Percentiles rank a stretch among this genome's conserved stretches.
These are phyloP conservation scores for Bombus turneri DNA, from an alignment of 1,140 invertebrate species.

Conservation along the genomic window DNA sequence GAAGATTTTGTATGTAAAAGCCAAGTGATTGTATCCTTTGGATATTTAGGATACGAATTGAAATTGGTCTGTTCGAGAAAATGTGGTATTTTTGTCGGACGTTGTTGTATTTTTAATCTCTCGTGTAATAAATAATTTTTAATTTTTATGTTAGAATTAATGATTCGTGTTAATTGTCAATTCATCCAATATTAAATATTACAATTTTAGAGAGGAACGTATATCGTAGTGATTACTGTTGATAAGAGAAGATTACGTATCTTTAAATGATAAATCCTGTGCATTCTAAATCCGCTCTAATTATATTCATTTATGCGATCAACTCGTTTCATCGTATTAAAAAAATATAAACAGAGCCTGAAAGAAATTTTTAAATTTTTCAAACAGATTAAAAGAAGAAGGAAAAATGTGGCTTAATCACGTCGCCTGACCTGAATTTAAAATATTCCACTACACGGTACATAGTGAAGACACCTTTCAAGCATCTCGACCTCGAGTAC, in stretches of 20 bases:
- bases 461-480: background rate
- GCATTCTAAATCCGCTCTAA: background rate
- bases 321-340: background rate
- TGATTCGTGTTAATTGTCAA: too few species aligned
- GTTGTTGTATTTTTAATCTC: too few species aligned
- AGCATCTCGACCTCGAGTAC: background rate
- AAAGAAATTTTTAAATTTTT: background rate
- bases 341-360: background rate
- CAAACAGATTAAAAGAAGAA: background rate
- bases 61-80: too few species aligned
- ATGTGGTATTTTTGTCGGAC: too few species aligned
- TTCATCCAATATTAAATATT: too few species aligned
- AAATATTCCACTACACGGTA: background rate
- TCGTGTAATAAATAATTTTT: too few species aligned
- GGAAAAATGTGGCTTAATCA: background rate
- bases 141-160: too few species aligned
- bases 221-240: too few species aligned
- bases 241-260: too few species aligned
- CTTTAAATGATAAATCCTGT: too few species aligned
- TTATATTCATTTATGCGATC: background rate
- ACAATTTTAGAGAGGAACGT: too few species aligned
- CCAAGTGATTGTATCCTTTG: background rate
- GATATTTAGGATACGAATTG: background rate
- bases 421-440: background rate
- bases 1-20: too few species aligned